These are phyloP conservation scores for Falco rusticolus DNA, from an alignment of 2,797 vertebrate genomes.

Conservation along the genomic window DNA sequence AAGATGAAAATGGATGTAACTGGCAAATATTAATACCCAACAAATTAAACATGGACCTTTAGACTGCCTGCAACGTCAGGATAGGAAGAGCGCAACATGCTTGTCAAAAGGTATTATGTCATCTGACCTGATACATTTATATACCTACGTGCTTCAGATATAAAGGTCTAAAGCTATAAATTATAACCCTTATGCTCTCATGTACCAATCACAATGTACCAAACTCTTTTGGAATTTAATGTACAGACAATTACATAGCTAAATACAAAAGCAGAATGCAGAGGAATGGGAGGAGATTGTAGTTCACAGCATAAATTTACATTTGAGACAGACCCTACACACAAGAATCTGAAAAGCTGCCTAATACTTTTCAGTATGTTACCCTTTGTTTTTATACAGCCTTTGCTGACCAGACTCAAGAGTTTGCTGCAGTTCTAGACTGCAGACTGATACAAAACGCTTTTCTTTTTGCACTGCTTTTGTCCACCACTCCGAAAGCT, in stretches of 20 bases:
- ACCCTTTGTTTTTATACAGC: background rate
- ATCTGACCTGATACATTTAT: background rate
- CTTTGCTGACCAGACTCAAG: background rate
- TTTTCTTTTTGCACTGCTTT: background rate
- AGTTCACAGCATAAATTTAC: background rate
- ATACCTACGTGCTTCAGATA: background rate
- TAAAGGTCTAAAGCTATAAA: background rate
- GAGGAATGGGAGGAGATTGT: background rate
- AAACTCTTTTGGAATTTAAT: background rate
- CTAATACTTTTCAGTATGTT: background rate
- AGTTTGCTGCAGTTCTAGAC: background rate
- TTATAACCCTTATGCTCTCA: background rate
- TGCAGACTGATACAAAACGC: background rate
- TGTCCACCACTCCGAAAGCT: background rate
- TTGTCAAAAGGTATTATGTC: background rate
- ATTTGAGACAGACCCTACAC: background rate
- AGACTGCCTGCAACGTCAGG: background rate
- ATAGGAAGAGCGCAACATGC: background rate
- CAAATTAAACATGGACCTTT: background rate
- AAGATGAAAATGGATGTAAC: background rate
- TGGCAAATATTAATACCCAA: background rate
- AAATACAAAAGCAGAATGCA: background rate
- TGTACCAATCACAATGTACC: background rate
- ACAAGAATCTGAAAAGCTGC: background rate
- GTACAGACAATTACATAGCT: background rate